Conservation (phyloP, 2,797 vertebrate species). For the Cyclura pinguis region DNA sequence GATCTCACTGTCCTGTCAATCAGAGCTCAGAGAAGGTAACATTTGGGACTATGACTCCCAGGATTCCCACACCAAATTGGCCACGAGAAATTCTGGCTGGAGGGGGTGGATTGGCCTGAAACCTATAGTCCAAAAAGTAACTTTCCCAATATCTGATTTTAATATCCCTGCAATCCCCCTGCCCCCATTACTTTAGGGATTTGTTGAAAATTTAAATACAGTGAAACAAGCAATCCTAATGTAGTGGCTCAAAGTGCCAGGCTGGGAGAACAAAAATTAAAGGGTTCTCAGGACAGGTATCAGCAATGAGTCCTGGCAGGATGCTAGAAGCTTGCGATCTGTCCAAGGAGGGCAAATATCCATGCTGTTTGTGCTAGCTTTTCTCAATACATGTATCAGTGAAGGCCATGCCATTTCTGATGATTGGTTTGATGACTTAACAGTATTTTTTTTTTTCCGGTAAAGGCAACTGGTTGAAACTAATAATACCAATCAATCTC, state of each 20-base stretch:
- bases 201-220: not conserved
- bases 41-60: no score
- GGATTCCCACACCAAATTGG: no score
- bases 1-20: not conserved
- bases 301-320: not conserved
- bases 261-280: not conserved
- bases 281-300: not conserved
- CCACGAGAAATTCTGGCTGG: no score
- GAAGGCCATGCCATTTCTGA: not conserved
- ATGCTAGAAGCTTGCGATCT: not conserved
- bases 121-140: no score
- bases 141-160: not conserved
- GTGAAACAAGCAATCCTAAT: not conserved
- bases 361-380: not conserved
- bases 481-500: conserved; percentile 14
- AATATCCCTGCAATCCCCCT: not conserved
- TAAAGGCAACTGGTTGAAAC: not conserved
- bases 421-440: not conserved
- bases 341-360: not conserved
- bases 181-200: not conserved
- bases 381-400: not conserved
- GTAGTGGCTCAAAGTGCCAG: not conserved
- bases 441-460: not conserved
- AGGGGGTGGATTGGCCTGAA: no score
- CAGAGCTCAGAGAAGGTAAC: no score